These are phyloP conservation scores for Sturnira hondurensis DNA, from an alignment of 2,113 vertebrate genomes.

Conservation along the genomic window DNA sequence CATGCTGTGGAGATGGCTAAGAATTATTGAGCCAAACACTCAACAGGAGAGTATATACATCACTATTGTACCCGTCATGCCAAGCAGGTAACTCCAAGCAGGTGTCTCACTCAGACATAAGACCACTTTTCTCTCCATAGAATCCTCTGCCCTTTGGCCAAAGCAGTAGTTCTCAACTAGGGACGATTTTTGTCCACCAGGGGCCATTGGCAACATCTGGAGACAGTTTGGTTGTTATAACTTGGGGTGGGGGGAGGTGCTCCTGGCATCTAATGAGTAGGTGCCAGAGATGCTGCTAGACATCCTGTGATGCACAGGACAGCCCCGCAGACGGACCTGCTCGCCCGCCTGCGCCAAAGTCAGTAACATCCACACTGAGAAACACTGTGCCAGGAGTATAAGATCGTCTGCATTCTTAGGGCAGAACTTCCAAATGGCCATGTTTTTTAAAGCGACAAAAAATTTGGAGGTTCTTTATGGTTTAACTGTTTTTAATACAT, in stretches of 20 bases:
- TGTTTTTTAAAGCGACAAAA: neutral
- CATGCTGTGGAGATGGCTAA: neutral
- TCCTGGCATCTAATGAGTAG: neutral
- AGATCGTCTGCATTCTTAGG: neutral
- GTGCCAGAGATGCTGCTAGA: neutral
- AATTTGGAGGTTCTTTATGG: neutral
- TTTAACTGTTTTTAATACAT: slow-evolving; percentile 5
- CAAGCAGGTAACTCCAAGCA: neutral
- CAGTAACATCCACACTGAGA: neutral
- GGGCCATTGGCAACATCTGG: neutral
- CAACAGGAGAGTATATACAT: neutral
- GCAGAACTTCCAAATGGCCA: neutral
- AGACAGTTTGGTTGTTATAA: neutral
- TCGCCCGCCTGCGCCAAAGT: accelerated
- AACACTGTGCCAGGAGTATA: neutral
- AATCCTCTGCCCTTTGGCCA: neutral
- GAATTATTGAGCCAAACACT: neutral
- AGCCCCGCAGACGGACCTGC: neutral
- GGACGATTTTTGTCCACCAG: neutral
- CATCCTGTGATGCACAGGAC: accelerated
- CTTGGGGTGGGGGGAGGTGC: neutral
- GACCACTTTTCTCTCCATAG: neutral
- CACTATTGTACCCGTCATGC: neutral
- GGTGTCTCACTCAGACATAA: neutral
- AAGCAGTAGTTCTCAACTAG: neutral